These are phyloP conservation scores for Drosophila buzzatii DNA, from an alignment of 2,888 invertebrate species.

Conservation along the genomic window DNA sequence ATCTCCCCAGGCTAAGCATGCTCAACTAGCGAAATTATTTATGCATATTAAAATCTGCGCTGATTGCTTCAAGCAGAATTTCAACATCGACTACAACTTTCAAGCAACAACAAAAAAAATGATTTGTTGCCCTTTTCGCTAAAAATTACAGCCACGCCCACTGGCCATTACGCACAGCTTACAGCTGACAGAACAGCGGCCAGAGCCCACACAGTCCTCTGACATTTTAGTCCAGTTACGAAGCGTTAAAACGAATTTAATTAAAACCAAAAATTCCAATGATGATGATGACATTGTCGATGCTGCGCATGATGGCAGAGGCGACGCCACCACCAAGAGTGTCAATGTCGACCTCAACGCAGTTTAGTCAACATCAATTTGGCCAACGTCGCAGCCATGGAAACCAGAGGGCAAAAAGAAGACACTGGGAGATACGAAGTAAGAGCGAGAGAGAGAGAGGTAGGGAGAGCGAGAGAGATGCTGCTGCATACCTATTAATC, in stretches of 20 bases:
- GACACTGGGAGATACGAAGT: not conserved
- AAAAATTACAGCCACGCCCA: constrained; percentile 14
- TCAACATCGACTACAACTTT: constrained; percentile 18
- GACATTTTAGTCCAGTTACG: constrained; percentile 41
- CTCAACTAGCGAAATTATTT: not conserved
- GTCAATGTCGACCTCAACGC: constrained; percentile 48
- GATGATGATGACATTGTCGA: constrained; percentile 59
- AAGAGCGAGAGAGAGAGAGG: not conserved
- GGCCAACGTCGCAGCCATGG: constrained; percentile 24
- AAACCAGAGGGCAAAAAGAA: constrained; percentile 12
- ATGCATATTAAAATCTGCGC: not conserved
- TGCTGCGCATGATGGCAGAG: constrained; percentile 34
- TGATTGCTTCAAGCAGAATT: constrained; percentile 2
- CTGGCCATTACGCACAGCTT: constrained; percentile 11
- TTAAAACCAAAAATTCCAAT: constrained; percentile 65
- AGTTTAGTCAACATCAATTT: constrained; percentile 66
- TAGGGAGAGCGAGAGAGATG: not conserved
- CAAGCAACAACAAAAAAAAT: constrained; percentile 12
- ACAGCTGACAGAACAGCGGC: not conserved
- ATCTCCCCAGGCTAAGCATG: not conserved
- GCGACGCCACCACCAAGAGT: constrained; percentile 39
- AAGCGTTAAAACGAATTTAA: constrained; percentile 71
- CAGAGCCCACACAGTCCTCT: not conserved
- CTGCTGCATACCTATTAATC: constrained; percentile 69
- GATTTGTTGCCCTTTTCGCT: constrained; percentile 27